Conservation (phyloP, 2,888 invertebrate species). For the Biston stratarius region DNA sequence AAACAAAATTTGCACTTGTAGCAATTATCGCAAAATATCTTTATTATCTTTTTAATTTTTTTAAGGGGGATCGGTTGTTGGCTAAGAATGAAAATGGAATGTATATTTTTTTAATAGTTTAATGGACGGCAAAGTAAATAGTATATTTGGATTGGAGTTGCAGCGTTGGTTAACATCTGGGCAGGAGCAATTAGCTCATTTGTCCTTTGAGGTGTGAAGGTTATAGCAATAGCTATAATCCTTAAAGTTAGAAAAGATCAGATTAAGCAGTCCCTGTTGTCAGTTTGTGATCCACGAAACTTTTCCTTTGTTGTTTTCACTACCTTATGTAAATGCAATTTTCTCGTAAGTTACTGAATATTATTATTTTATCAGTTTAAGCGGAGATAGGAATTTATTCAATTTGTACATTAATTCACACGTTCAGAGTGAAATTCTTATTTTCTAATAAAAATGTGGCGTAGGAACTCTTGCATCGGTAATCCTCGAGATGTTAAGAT, state of each 20-base stretch:
- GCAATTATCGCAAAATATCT: too few relatives aligned
- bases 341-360: too few relatives aligned
- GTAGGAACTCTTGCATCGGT: slow-evolving; percentile 23
- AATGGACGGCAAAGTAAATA: slow-evolving; percentile 10
- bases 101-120: slow-evolving; percentile 31
- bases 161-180: slow-evolving; percentile 23
- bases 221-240: neutral
- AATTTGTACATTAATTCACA: too few relatives aligned
- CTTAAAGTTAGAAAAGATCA: neutral
- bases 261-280: too few relatives aligned
- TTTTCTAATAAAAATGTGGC: neutral
- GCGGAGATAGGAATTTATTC: too few relatives aligned
- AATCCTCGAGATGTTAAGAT: slow-evolving; percentile 11
- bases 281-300: too few relatives aligned
- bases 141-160: slow-evolving; percentile 18
- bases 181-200: slow-evolving; percentile 10
- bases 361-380: too few relatives aligned
- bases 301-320: too few relatives aligned
- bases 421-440: neutral
- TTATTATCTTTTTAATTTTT: neutral
- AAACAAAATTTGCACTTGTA: too few relatives aligned
- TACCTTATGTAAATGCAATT: too few relatives aligned
- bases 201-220: neutral
- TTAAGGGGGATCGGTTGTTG: slow-evolving; percentile 21
- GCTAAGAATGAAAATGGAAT: slow-evolving; percentile 20